Evolutionary conservation across 2,888 invertebrate species (phyloP).

Genomic region (Halictus ligatus): DNA sequence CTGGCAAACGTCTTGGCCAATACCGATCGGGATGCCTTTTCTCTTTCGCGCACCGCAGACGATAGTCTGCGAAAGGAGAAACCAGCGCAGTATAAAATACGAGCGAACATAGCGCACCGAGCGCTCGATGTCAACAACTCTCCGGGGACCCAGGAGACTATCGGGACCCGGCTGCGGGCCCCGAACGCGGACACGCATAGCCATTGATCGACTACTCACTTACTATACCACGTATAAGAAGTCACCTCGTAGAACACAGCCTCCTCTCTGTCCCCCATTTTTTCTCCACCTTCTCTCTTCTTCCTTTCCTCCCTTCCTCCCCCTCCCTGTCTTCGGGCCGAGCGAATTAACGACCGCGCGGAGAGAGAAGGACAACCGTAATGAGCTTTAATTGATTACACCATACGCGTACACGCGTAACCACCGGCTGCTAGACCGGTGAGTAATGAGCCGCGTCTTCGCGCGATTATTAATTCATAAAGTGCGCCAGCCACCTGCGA

Average conservation of each 20-base stretch:
- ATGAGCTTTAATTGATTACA: slow-evolving; percentile 63
- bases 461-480: slow-evolving; percentile 57
- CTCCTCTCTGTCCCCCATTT: slow-evolving; percentile 27
- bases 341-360: slow-evolving; percentile 50
- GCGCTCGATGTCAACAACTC: slow-evolving; percentile 73
- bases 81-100: slow-evolving; percentile 53
- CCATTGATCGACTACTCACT: slow-evolving; percentile 65
- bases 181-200: slow-evolving; percentile 49
- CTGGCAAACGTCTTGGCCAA: slow-evolving; percentile 28
- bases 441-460: slow-evolving; percentile 62
- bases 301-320: too few species aligned
- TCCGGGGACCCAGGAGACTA: slow-evolving; percentile 65
- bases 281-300: slow-evolving; percentile 32
- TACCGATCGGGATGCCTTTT: slow-evolving; percentile 25
- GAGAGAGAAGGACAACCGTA: slow-evolving; percentile 43
- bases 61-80: slow-evolving; percentile 55
- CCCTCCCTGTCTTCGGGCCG: background rate
- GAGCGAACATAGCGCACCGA: slow-evolving; percentile 67
- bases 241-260: slow-evolving; percentile 8
- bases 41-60: slow-evolving; percentile 23
- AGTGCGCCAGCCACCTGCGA: slow-evolving; percentile 13
- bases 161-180: slow-evolving; percentile 13
- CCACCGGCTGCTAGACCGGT: slow-evolving; percentile 49
- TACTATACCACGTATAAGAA: slow-evolving; percentile 72
- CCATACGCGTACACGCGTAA: slow-evolving; percentile 48